Conservation (phyloP, 2,888 invertebrate species). For the Laspeyria flexula region DNA sequence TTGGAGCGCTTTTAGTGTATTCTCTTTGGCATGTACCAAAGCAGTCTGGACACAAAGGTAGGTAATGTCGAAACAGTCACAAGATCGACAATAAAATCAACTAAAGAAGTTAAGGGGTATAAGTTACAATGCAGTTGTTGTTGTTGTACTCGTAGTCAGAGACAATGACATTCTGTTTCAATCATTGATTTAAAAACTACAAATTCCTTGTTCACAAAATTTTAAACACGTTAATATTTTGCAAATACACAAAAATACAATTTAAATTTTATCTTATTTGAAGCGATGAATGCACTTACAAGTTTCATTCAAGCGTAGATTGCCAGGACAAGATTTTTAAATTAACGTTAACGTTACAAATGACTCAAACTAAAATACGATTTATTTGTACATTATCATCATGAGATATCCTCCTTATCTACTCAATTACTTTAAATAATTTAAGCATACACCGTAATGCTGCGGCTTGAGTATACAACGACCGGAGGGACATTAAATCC, state of each 20-base stretch:
- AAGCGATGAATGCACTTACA: constrained; percentile 59
- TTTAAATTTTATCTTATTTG: constrained; percentile 59
- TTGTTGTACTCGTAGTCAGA: neutral
- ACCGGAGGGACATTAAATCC: constrained; percentile 56
- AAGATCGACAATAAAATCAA: constrained; percentile 39
- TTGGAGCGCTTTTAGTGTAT: constrained; percentile 58
- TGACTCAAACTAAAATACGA: constrained; percentile 53
- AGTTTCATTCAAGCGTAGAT: constrained; percentile 54
- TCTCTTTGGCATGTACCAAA: constrained; percentile 41
- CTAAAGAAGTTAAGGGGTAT: constrained; percentile 58
- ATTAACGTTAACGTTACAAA: constrained; percentile 60
- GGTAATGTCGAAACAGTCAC: constrained; percentile 38
- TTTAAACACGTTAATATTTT: neutral
- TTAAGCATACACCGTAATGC: constrained; percentile 63
- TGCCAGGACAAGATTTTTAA: constrained; percentile 56
- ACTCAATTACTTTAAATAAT: constrained; percentile 71
- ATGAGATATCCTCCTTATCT: constrained; percentile 64
- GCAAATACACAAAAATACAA: constrained; percentile 48
- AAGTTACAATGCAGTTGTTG: constrained; percentile 46
- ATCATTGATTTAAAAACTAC: neutral
- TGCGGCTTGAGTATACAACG: constrained; percentile 47
- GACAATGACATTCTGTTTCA: neutral
- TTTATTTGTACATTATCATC: constrained; percentile 60
- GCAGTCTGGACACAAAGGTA: constrained; percentile 53
- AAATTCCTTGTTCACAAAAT: too few species aligned